Base-by-base conservation (phyloP, 2,113 vertebrate genomes). In the zebrafish (Danio rerio) region DNA sequence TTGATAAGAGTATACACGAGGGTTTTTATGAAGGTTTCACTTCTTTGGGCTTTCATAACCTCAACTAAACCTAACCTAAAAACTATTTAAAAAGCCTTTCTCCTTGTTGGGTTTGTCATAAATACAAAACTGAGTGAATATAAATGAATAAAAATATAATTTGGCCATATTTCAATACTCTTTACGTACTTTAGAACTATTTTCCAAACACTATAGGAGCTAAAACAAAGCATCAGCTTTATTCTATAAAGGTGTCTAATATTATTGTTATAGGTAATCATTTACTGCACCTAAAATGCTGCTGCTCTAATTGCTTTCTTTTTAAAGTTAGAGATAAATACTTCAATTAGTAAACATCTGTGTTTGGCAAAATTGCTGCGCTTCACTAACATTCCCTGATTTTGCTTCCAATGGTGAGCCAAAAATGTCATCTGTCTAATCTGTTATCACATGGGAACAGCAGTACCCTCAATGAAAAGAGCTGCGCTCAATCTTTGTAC, bases 241-340 rank as follows among this genome's bases (percentile, higher is more conserved):
- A 12, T 58, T n/a, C n/a, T n/a, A n/a, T n/a, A n/a, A n/a, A n/a
- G n/a, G n/a, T n/a, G n/a, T n/a, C n/a, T n/a, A n/a, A n/a, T 83
- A 88, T 84, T 88, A 72, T 76, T n/a, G 9, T 21, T 16, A 80
- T 15, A 69, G 16, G 21, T n/a, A 69, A 69, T 69, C 16, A 47
- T 62, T 62, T 68, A 47, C 16, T 68, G 42, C 6, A 69, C n/a
- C 66, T 49, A 47, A 49, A 49, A 49, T 20, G 31, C 47, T 20
- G 31, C 47, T 49, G 65, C 16, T 2, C 9, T 47, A 68, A 18
- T 18, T 6, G 3, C 81, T 80, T 88, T 88, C 45, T 77, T 70
- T 87, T 88, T 90, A 90, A 91, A 87, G 86, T 88, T 58, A 86
- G 69, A 87, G 81, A 88, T 83, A 87, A 88, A 87, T 82, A 86